Percentiles rank a stretch among this genome's conserved stretches.
Evolutionary conservation across 2,797 vertebrate genomes (phyloP).

Genomic region (Enoplosus armatus): DNA sequence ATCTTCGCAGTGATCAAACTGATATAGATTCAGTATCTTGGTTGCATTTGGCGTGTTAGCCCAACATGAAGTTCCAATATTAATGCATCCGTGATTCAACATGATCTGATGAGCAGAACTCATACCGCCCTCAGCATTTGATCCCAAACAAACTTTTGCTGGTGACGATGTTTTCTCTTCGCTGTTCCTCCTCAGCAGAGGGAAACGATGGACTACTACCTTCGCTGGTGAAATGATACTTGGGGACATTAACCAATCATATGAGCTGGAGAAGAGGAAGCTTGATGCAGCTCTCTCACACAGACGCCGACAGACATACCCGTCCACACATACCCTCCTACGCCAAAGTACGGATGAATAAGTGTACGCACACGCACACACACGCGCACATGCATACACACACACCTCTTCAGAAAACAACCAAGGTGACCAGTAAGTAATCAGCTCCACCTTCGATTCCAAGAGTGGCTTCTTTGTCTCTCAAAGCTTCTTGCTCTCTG

Average conservation of each 20-base stretch:
- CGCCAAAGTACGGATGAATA: conserved; percentile 2
- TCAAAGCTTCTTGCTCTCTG: background rate
- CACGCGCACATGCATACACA: conserved; percentile 3
- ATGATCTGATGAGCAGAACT: conserved; percentile 5
- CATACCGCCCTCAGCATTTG: background rate
- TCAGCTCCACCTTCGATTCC: conserved; percentile 28
- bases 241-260: conserved; percentile 23
- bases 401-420: conserved; percentile 45
- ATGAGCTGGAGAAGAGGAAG: conserved; percentile 17
- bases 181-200: conserved; percentile 19
- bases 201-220: conserved; percentile 23
- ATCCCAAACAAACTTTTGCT: conserved; percentile 59
- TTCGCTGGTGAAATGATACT: conserved; percentile 52
- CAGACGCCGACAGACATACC: background rate
- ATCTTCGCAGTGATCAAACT: background rate
- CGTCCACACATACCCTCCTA: conserved; percentile 6
- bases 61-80: conserved; percentile 30
- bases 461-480: conserved; percentile 19
- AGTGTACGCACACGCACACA: background rate
- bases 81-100: conserved; percentile 29
- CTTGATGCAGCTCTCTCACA: conserved; percentile 26
- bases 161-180: conserved; percentile 59
- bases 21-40: background rate
- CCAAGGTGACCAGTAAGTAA: conserved; percentile 30
- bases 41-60: background rate